Percentiles rank a stretch among this genome's conserved stretches.
These are phyloP conservation scores for Erithacus rubecula DNA, from an alignment of 2,797 vertebrate species.

Conservation along the genomic window DNA sequence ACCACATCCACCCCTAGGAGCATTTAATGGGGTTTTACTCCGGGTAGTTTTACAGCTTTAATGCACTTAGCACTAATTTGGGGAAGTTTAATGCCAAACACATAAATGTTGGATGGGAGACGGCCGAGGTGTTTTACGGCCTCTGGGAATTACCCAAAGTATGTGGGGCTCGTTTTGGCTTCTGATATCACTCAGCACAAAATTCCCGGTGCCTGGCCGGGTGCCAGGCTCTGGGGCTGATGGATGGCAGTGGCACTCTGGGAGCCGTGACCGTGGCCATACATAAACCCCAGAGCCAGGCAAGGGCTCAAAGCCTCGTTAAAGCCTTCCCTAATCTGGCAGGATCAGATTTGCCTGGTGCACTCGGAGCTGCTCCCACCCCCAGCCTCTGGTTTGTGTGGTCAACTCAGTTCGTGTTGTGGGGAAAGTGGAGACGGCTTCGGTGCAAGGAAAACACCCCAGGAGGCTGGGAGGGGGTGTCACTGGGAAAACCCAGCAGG, in stretches of 20 bases:
- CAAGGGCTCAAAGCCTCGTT: slow-evolving; percentile 50
- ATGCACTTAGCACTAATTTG: slow-evolving; percentile 73
- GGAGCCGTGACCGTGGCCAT: not conserved
- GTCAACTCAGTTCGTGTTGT: not conserved
- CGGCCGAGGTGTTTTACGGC: slow-evolving; percentile 67
- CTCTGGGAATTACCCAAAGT: slow-evolving; percentile 56
- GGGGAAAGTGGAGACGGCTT: slow-evolving; percentile 27
- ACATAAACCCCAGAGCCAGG: slow-evolving; percentile 32
- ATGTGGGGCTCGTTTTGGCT: slow-evolving; percentile 61
- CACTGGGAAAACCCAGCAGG: not conserved
- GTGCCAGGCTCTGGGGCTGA: slow-evolving; percentile 53
- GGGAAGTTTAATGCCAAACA: slow-evolving; percentile 68
- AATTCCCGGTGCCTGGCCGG: slow-evolving; percentile 59
- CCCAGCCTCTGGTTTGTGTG: slow-evolving; percentile 43
- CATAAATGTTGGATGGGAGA: slow-evolving; percentile 66
- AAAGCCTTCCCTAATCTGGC: slow-evolving; percentile 63
- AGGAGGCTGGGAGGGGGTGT: not conserved
- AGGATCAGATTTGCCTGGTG: slow-evolving; percentile 43
- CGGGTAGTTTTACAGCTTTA: slow-evolving; percentile 60
- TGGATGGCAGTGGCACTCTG: slow-evolving; percentile 48
- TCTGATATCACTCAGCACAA: slow-evolving; percentile 71
- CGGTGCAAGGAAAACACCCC: not conserved
- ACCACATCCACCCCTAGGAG: slow-evolving; percentile 9
- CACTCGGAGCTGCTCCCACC: not conserved
- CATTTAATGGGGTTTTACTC: slow-evolving; percentile 60